Base-by-base conservation (phyloP, 2,888 invertebrate species). In the Seira ritae region DNA sequence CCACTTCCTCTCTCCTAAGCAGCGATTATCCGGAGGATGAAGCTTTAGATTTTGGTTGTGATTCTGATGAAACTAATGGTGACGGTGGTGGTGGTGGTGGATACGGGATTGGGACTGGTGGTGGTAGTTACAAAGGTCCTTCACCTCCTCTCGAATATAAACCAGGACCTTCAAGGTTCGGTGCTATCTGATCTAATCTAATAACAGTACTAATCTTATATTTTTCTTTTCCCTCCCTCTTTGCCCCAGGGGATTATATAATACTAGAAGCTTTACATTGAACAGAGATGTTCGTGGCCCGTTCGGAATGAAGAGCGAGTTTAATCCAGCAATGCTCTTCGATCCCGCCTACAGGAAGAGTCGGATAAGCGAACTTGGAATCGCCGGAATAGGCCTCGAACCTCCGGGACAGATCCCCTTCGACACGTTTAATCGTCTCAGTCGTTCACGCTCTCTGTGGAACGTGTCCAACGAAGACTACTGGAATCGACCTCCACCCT, bases 401-500 rank as follows among this genome's bases (percentile, higher is more conserved):
- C 88, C 88, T 0, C 86, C 86, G 0, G 86, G 86, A 19, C 81
- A 85, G 23, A 55, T 85, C 17, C 85, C 86, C 20, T 77, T 84
- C 23, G 79, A 69, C n/a, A 79, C 82, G 17, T 72, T 83, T 15
- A 84, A 82, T 22, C 72, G 87, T 15, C 67, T 84, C 70, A 81
- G 77, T 23, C 66, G 85, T 20, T 87, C 88, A 0, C 62, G 86
- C 1, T 88, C 88, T 0, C 66, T 88, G 72, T 88, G 88, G 88
- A 86, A 88, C 71, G 87, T 88, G 0, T 80, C 80, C 22, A 86
- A 87, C 24, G 89, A 89, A 22, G 87, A 87, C 66, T 89, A 89
- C 70, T 87, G 89, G 88, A 84, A 85, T 68, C 84, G 89, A 62
- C 88, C 89, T 0, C 89, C 89, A n/a, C 89, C 89, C 0, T 89